Base-by-base conservation (phyloP, 2,888 invertebrate genomes). In the Euphydryas editha region DNA sequence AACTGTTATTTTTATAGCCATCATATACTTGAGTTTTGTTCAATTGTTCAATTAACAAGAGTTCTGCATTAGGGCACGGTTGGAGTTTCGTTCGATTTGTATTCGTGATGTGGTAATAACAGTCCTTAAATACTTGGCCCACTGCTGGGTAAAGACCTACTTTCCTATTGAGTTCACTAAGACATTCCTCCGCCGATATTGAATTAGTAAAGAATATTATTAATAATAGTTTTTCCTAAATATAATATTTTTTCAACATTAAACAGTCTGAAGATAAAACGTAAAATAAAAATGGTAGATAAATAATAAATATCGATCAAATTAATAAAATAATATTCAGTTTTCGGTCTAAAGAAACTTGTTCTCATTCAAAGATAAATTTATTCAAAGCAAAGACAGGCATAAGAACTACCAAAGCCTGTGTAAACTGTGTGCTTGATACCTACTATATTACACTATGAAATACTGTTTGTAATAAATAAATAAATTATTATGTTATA, bases 11-110 rank as follows among this genome's bases (percentile, higher is more conserved):
- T 69, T 59, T 65, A 69, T 66, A 17, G 62, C 66, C 59, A 37
- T 60, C 62, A 60, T 67, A 67, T 62, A 65, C 59, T 47, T 17
- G 39, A 46, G 49, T 58, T 61, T 60, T 44, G 44, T 56, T 58
- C 57, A 70, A 61, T 46, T 66, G 24, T 60, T 59, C 55, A 47
- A 59, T 62, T 65, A 70, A 72, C 64, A 72, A 64, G 70, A 55
- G 55, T 65, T 58, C 60, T 67, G 60, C 68, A 72, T 70, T 69
- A 70, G 47, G 42, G 49, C 46, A 47, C 57, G 18, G 54, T 54
- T 46, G 54, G 64, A 36, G 46, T 44, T 51, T 42, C 51, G 10
- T 30, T 30, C 7, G 30, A 8, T 30, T 11, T 21, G 36, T 51
- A 24, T 51, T 49, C 49, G 49, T 51, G 42, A n/a, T n/a, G 42